A percentile compares a stretch with the other conserved stretches of the same genome.
phyloP scores from a whole-genome alignment of 2,797 vertebrate species.

The Arctocebus calabarensis region DNA sequence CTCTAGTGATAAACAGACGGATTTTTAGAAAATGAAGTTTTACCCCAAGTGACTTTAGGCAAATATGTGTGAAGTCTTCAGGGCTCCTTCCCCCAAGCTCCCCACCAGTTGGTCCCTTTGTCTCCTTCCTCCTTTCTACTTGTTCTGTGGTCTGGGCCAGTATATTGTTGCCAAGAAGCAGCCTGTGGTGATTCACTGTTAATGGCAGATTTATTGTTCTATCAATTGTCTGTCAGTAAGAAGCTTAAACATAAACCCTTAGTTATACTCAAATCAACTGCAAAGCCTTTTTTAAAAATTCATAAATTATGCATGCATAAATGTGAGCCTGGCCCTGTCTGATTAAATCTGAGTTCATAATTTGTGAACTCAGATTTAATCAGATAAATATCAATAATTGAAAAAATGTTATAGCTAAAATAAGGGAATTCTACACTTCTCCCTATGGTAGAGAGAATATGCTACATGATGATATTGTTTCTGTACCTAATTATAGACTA shows the following conservation, averaged over 20 bases:
- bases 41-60: neutral
- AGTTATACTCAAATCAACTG: slow-evolving; percentile 73
- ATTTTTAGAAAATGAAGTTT: slow-evolving; percentile 30
- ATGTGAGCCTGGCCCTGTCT: slow-evolving; percentile 51
- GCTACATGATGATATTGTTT: neutral
- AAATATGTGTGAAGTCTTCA: neutral
- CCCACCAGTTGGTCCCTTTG: neutral
- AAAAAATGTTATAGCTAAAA: slow-evolving; percentile 49
- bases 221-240: slow-evolving; percentile 66
- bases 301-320: slow-evolving; percentile 69
- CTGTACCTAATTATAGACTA: slow-evolving; percentile 13
- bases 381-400: slow-evolving; percentile 56
- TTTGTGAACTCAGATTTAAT: slow-evolving; percentile 26
- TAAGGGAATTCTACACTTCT: slow-evolving; percentile 36
- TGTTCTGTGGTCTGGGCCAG: neutral
- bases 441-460: neutral
- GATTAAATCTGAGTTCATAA: slow-evolving; percentile 76
- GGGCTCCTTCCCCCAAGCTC: neutral
- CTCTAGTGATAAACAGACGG: neutral
- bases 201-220: slow-evolving; percentile 72
- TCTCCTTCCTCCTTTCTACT: neutral
- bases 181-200: neutral
- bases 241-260: slow-evolving; percentile 73
- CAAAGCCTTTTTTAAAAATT: slow-evolving; percentile 53
- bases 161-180: slow-evolving; percentile 44